phyloP scores from a whole-genome alignment of 2,888 invertebrate species.

The Ctenicera cuprea region DNA sequence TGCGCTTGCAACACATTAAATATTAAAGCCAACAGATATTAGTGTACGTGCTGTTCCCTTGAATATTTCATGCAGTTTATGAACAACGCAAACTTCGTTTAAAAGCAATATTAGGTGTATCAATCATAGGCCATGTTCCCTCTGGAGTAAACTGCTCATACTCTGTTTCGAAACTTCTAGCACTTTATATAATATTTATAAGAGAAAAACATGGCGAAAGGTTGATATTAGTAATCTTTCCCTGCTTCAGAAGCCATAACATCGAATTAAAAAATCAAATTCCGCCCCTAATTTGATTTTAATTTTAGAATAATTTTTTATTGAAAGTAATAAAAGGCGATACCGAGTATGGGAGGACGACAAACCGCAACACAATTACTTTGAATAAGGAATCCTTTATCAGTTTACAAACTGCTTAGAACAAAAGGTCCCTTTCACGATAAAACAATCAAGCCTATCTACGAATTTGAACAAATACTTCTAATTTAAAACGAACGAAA shows the following conservation, averaged over 20 bases:
- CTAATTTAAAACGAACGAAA: conserved; percentile 57
- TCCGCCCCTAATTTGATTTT: too few relatives aligned
- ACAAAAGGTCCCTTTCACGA: conserved; percentile 47
- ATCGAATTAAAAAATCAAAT: too few relatives aligned
- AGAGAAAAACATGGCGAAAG: conserved; percentile 28
- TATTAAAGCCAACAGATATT: conserved; percentile 65
- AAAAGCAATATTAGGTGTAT: conserved; percentile 56
- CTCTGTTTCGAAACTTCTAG: conserved; percentile 33
- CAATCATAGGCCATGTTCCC: conserved; percentile 54
- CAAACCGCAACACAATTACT: conserved; percentile 43
- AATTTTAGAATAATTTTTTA: conserved; percentile 4
- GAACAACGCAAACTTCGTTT: conserved; percentile 57
- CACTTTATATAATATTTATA: conserved; percentile 38
- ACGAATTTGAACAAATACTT: conserved; percentile 60
- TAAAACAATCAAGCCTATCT: conserved; percentile 52
- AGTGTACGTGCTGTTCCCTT: conserved; percentile 58
- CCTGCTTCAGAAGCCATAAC: neutral
- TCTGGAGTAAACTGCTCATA: conserved; percentile 41
- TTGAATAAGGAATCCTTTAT: conserved; percentile 44
- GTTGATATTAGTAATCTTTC: conserved; percentile 15
- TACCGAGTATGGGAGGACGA: conserved; percentile 22
- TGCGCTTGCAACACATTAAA: conserved; percentile 63
- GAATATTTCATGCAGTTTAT: conserved; percentile 58
- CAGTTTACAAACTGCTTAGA: conserved; percentile 48
- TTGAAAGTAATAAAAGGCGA: conserved; percentile 35